These are phyloP conservation scores for Caenorhabditis macrosperma DNA, from an alignment of 2,888 invertebrate genomes.

Conservation along the genomic window DNA sequence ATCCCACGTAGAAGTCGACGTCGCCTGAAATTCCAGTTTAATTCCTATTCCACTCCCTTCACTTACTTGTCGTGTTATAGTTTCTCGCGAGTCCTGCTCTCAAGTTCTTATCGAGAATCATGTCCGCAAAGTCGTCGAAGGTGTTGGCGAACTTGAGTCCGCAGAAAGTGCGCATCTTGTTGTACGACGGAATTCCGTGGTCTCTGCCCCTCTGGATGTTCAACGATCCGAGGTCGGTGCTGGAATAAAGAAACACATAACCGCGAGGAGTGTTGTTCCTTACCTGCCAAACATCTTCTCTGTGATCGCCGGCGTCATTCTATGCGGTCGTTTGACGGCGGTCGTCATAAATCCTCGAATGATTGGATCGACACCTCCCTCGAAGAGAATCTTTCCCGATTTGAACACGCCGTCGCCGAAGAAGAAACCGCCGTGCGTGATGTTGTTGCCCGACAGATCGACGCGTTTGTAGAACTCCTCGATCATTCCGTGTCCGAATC, in stretches of 20 bases:
- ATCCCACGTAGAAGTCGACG: slow-evolving; percentile 83
- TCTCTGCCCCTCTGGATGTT: slow-evolving; percentile 95
- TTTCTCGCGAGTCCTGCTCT: slow-evolving; percentile 85
- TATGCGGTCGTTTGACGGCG: slow-evolving; percentile 83
- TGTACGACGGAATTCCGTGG: slow-evolving; percentile 87
- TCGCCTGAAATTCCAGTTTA: slow-evolving; percentile 80
- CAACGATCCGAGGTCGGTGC: slow-evolving; percentile 90
- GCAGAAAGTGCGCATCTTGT: slow-evolving; percentile 85
- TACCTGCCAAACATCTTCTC: slow-evolving; percentile 87
- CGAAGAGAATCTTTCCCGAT: slow-evolving; percentile 94
- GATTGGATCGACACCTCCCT: slow-evolving; percentile 83
- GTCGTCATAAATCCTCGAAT: slow-evolving; percentile 78
- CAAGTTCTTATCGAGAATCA: slow-evolving; percentile 87
- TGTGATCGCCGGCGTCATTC: slow-evolving; percentile 93
- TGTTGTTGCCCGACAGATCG: slow-evolving; percentile 87
- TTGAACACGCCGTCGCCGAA: slow-evolving; percentile 96
- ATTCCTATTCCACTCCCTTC: not conserved
- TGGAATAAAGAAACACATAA: slow-evolving; percentile 39
- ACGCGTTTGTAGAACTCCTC: slow-evolving; percentile 89
- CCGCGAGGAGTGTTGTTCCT: not conserved
- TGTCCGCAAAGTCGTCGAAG: slow-evolving; percentile 87
- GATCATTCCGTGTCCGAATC: slow-evolving; percentile 95
- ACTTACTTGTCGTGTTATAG: slow-evolving; percentile 74
- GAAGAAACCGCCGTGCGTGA: slow-evolving; percentile 91
- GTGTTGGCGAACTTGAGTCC: slow-evolving; percentile 86